phyloP scores from a whole-genome alignment of 2,797 vertebrate genomes.

The Pithecia hirsuta region DNA sequence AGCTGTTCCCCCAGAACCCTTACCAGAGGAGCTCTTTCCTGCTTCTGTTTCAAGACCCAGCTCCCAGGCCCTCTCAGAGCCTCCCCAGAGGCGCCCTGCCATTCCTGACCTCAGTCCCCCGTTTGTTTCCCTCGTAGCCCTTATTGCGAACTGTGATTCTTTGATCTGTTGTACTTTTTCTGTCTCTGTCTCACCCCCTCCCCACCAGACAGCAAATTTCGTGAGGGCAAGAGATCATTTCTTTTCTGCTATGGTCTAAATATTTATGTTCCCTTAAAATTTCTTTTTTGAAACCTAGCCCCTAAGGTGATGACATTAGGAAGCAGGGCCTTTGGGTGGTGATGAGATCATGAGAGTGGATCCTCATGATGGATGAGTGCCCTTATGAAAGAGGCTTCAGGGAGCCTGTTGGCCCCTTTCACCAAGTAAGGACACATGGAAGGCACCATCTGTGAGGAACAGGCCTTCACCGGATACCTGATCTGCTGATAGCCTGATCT shows the following conservation, averaged over 20 bases:
- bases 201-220: background rate
- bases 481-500: background rate
- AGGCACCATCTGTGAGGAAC: background rate
- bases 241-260: background rate
- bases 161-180: background rate
- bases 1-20: background rate
- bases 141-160: background rate
- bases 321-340: background rate
- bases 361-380: background rate
- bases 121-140: background rate
- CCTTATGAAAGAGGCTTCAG: background rate
- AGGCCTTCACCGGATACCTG: background rate
- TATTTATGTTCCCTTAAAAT: background rate
- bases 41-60: background rate
- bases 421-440: background rate
- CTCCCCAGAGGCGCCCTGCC: background rate
- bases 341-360: background rate
- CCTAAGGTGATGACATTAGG: background rate
- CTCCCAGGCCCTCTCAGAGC: background rate
- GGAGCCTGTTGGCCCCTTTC: background rate
- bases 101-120: background rate
- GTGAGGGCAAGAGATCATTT: background rate
- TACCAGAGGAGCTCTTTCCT: background rate
- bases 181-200: background rate
- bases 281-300: background rate